Conservation (phyloP, 2,113 vertebrate species). For the Pontoporia blainvillei region DNA sequence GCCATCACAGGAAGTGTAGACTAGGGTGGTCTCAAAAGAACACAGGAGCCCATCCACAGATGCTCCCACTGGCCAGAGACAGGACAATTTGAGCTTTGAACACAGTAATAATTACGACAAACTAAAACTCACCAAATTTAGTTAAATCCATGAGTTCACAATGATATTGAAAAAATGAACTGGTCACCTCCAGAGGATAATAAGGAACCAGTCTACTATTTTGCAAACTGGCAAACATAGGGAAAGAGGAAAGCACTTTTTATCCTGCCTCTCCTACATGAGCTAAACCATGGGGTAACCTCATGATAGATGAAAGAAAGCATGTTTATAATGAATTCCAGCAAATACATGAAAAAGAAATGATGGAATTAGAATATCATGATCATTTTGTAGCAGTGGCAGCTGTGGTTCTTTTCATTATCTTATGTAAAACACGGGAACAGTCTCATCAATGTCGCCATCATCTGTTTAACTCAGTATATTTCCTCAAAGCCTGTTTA, state of each 20-base stretch:
- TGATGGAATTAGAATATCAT: not conserved
- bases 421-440: not conserved
- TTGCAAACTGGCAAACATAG: not conserved
- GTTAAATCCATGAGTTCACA: not conserved
- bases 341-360: slow-evolving; percentile 8
- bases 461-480: not conserved
- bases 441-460: not conserved
- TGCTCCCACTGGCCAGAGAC: not conserved
- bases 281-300: not conserved
- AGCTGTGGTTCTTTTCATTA: not conserved
- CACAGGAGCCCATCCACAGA: not conserved
- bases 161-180: not conserved
- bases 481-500: slow-evolving; percentile 1
- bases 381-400: not conserved
- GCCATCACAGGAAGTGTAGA: not conserved
- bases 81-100: not conserved
- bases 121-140: not conserved
- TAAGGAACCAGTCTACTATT: not conserved
- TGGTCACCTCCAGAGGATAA: not conserved
- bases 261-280: not conserved
- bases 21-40: not conserved
- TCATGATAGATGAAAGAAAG: not conserved
- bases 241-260: not conserved
- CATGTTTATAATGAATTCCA: not conserved
- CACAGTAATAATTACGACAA: not conserved